These are phyloP conservation scores for Brachylomia viminalis DNA, from an alignment of 2,888 invertebrate genomes.

Conservation along the genomic window DNA sequence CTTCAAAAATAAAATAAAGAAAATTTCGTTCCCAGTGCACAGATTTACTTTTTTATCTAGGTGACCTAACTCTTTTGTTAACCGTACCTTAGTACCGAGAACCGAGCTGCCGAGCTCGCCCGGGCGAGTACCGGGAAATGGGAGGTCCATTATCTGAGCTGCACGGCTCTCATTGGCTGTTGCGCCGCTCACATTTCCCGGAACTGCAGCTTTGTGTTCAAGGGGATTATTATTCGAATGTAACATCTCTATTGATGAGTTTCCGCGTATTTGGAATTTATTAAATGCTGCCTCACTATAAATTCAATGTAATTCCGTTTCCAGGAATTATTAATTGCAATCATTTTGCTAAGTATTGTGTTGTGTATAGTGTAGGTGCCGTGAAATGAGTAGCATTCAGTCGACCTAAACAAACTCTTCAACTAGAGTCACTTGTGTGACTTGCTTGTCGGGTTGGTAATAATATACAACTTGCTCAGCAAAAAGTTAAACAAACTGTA, in stretches of 20 bases:
- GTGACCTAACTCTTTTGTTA: constrained; percentile 7
- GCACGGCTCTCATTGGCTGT: constrained; percentile 26
- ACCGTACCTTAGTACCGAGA: constrained; percentile 9
- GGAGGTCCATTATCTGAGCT: constrained; percentile 14
- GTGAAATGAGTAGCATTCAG: background rate
- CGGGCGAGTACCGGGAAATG: constrained; percentile 39
- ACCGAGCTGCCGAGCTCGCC: constrained; percentile 30
- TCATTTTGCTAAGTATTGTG: background rate
- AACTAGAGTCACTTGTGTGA: background rate
- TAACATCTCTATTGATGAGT: constrained; percentile 18
- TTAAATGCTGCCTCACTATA: constrained; percentile 2
- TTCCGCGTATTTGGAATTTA: constrained; percentile 32
- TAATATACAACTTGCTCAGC: background rate
- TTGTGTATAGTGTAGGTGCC: background rate
- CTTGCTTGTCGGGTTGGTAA: background rate
- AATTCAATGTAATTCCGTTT: constrained; percentile 25
- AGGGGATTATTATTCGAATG: constrained; percentile 31
- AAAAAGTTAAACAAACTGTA: background rate
- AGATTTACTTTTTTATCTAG: background rate
- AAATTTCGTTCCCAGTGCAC: background rate
- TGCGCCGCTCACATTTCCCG: constrained; percentile 24
- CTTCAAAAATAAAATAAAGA: too few species aligned
- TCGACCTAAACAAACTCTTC: background rate
- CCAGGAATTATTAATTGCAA: constrained; percentile 14
- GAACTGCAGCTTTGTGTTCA: constrained; percentile 45